Base-by-base conservation (phyloP, 2,797 vertebrate species). In the Falco naumanni region DNA sequence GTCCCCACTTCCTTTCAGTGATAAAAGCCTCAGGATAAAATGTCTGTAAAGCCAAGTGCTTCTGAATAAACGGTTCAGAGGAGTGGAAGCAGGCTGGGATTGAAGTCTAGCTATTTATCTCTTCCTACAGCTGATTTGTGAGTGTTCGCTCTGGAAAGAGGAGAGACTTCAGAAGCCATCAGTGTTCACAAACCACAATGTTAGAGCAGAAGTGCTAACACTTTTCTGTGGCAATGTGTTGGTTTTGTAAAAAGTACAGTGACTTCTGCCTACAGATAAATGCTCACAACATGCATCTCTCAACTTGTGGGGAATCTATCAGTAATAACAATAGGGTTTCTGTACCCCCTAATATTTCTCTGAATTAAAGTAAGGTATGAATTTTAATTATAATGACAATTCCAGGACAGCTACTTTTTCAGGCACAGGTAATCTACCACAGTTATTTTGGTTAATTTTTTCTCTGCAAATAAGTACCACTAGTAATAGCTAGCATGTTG, bases 1-100 rank as follows among this genome's bases (percentile, higher is more conserved):
- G 60, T 89, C 64, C 64, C n/a, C 41, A 22, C 60, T 87, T 96
- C 77, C 90, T 88, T 84, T 84, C 80, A 68, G 60, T 1, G 21
- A 95, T 71, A 87, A 89, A 92, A 95, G 74, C 91, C 78, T 85
- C 74, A 16, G 95, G 81, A 95, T 89, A 94, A 93, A 92, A 92
- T 13, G 50, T 50, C 85, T 82, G 74, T 37, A 77, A 84, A 92
- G 80, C 77, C 1, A 0, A 92, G 64, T 34, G 77, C 78, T 87
- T 68, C 84, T 80, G 88, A 82, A 72, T 21, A n/a, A 83, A 69
- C 50, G 0, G 4, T 50, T 88, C 13, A 37, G 72, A 87, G 81
- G 41, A 89, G 31, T 63, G 41, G 66, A 79, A 93, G 75, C 66
- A 57, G 84, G 53, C 71, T 84, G 64, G 68, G 54, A 84, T 24